Conservation (phyloP, 30 jellyfish, hydroid and myxozoan species). For the Aurelia sp. region DNA sequence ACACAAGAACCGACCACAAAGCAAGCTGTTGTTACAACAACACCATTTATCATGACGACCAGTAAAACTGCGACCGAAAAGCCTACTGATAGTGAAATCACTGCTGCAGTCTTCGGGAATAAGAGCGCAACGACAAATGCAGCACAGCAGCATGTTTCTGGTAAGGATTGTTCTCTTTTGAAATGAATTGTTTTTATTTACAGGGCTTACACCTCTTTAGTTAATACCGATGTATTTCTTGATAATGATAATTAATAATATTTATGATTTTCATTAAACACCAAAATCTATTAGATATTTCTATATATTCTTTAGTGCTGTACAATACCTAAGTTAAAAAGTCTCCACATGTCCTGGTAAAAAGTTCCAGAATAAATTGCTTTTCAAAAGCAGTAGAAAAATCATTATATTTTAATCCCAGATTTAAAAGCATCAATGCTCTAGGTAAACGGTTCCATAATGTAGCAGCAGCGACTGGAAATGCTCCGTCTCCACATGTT, state of each 20-base stretch:
- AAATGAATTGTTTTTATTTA: too few species aligned
- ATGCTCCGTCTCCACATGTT: conserved; percentile 28
- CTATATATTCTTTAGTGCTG: too few species aligned
- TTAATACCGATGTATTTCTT: too few species aligned
- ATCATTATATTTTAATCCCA: too few species aligned
- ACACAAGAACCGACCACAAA: not conserved
- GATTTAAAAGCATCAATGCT: conserved; percentile 11
- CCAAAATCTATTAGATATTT: too few species aligned
- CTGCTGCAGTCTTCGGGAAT: conserved; percentile 6
- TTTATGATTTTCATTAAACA: too few species aligned
- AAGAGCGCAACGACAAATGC: not conserved
- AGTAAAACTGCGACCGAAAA: conserved; percentile 37
- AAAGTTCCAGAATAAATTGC: too few species aligned
- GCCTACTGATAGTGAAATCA: conserved; percentile 23
- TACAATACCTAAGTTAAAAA: too few species aligned
- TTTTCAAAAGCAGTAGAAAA: too few species aligned
- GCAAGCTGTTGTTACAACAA: conserved; percentile 2
- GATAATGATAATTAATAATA: too few species aligned
- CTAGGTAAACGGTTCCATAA: conserved; percentile 24
- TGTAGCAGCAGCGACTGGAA: conserved; percentile 57
- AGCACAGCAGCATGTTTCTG: conserved; percentile 21
- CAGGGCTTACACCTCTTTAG: too few species aligned
- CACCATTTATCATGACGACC: conserved; percentile 7
- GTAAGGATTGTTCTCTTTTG: conserved; percentile 3
- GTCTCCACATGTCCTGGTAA: too few species aligned